Conservation (phyloP, 2,113 vertebrate species). For the Ceyx cyanopectus region DNA sequence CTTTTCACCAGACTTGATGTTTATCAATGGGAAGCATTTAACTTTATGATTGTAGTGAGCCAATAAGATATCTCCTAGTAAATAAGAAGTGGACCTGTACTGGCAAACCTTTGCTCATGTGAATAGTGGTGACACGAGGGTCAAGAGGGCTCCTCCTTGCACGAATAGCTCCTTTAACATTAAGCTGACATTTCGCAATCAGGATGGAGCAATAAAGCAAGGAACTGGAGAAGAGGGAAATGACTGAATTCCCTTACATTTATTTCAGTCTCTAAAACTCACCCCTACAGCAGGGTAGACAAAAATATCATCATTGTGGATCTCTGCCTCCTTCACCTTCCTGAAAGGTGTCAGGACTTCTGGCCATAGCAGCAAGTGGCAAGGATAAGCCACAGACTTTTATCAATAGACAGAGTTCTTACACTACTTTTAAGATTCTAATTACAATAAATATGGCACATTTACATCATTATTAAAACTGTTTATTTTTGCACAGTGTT, state of each 20-base stretch:
- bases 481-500: neutral
- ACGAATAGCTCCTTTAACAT: conserved; percentile 54
- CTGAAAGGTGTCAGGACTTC: neutral
- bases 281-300: neutral
- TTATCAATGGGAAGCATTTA: conserved; percentile 51
- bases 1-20: conserved; percentile 40
- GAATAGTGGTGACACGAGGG: neutral
- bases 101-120: conserved; percentile 36
- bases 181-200: conserved; percentile 42
- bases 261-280: neutral
- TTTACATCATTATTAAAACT: neutral
- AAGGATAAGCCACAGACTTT: neutral
- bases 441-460: neutral
- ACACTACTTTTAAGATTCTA: neutral
- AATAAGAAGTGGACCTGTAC: conserved; percentile 29
- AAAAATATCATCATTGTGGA: neutral
- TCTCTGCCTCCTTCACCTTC: neutral
- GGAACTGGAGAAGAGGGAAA: conserved; percentile 25
- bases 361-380: neutral
- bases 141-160: conserved; percentile 41
- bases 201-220: conserved; percentile 51
- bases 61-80: conserved; percentile 17
- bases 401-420: neutral
- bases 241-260: neutral
- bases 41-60: neutral